Evolutionary conservation across 1,140 invertebrate genomes (phyloP), one percentile per base, ranked within the genome.

Genomic region (Pomacea maculata): DNA sequence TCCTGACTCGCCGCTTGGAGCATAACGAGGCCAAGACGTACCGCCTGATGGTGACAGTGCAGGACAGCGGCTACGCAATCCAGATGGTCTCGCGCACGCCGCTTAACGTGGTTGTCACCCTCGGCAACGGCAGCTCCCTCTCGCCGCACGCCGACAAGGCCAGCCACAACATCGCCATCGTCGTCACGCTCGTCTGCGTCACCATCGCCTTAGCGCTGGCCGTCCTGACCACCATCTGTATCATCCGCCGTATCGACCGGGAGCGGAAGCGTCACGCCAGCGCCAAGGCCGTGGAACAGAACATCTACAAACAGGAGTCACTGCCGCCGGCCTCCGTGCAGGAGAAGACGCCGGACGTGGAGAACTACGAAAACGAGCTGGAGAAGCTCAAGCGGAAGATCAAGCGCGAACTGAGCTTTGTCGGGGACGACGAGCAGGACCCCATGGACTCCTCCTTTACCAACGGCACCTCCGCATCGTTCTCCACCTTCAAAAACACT

Each of bases 391-490:
- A 86, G 80, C 82, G 87, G 64, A 86, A 86, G 52, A 85, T 85
- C 55, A 88, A 87, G 79, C 86, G 85, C 72, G 88, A 89, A 80
- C 83, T 89, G 25, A 89, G 88, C 78, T 88, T 89, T 83, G 87
- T 84, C 14, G 75, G 87, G 6, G 86, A 87, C 75, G 87, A 87
- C 52, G 85, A 85, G 63, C 78, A 74, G 55, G 83, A 83, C 63
- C 74, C 80, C n/a, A 85, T 86, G 21, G 80, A 83, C 68, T 85
- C 85, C 10, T 83, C 85, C 8, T 65, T 86, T 15, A 86, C 82
- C n/a, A 86, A 85, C 64, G 83, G 86, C 15, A 85, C 85, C 3
- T 84, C 84, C 25, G 85, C 86, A 34, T 85, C 88, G 12, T 87
- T 87, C 74, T 87, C 86, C 29, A 86, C 86, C 52, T 86, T 85